A percentile compares a stretch with the other conserved stretches of the same genome.
Conservation (phyloP, 2,888 invertebrate species). For the Meandrusa payeni region DNA sequence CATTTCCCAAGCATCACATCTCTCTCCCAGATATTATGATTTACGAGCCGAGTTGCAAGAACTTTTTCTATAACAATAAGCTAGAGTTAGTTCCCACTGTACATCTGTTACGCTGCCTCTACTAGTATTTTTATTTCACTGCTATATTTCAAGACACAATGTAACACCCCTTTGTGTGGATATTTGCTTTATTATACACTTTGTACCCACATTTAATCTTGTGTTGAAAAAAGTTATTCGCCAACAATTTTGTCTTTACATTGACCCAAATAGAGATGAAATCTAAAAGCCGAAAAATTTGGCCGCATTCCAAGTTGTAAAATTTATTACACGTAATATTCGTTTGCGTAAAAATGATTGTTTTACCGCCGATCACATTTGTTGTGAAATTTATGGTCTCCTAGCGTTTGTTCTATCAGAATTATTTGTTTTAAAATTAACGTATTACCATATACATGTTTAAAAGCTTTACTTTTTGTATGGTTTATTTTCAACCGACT, state of each 20-base stretch:
- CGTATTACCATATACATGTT: too few relatives aligned
- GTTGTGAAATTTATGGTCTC: slow-evolving; percentile 9
- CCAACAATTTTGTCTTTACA: slow-evolving; percentile 3
- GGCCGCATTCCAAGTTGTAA: slow-evolving; percentile 10
- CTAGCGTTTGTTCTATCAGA: not conserved
- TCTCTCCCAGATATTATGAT: slow-evolving; percentile 21
- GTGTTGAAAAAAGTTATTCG: slow-evolving; percentile 2
- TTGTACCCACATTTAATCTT: slow-evolving; percentile 6
- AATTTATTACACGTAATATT: slow-evolving; percentile 17
- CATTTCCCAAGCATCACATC: slow-evolving; percentile 12
- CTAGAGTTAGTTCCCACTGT: slow-evolving; percentile 19
- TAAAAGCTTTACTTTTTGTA: too few relatives aligned
- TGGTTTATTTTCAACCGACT: too few relatives aligned
- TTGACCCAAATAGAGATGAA: slow-evolving; percentile 18
- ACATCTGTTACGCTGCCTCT: slow-evolving; percentile 22
- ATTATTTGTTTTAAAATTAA: too few relatives aligned
- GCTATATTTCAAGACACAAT: slow-evolving; percentile 14
- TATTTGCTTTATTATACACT: slow-evolving; percentile 9
- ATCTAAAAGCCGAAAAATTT: slow-evolving; percentile 11
- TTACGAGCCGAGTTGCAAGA: slow-evolving; percentile 18
- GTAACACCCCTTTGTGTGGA: not conserved
- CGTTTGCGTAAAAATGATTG: slow-evolving; percentile 19
- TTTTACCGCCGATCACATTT: slow-evolving; percentile 14
- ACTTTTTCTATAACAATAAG: slow-evolving; percentile 24
- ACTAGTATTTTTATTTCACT: slow-evolving; percentile 17